Base-by-base conservation (phyloP, 92 coral and sea anemone genomes). In the Pocillopora meandrina region DNA sequence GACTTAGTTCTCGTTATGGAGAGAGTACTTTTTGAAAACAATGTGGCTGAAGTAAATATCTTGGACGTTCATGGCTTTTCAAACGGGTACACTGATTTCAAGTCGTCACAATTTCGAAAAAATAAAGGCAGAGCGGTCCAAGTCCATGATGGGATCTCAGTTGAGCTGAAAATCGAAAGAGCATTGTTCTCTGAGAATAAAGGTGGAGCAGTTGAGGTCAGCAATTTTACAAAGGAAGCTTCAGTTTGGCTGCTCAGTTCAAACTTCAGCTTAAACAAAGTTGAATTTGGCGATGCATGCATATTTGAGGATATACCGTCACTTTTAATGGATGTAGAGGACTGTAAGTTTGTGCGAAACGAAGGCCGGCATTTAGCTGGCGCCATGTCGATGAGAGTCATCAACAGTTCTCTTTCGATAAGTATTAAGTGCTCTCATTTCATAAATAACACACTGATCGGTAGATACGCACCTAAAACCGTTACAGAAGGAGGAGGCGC, bases 401-500 rank as follows among this genome's bases (percentile, higher is more conserved):
- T 47, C 67, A 3, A 17, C 4, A 26, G 1, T 9, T 63, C 82
- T 34, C 2, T 31, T 3, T 10, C 19, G 18, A 77, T 81, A 10
- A 57, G 18, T 69, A 81, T 81, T 69, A 31, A 59, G 16, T 26
- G 68, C 36, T 68, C 85, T 31, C 57, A 69, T 10, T 61, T 61
- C 18, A 61, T 65, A 17, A 81, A 81, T 31, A 59, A 61, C 17
- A 1, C 20, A 14, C 13, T 61, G 65, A 61, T 16, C 18, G 17
- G 12, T 61, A 8, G 19, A 11, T 61, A 6, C n/a, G n/a, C n/a
- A n/a, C n/a, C n/a, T n/a, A n/a, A 0, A 61, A 0, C 49, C 49
- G 5, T 42, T 42, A 2, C 49, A 42, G 49, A n/a, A 15, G 84
- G 84, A 16, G 84, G 84, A 2, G 85, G 76, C 19, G 85, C 85